Evolutionary conservation across 1,140 invertebrate genomes (phyloP).

Genomic region (Mycetomoellerius zeteki): DNA sequence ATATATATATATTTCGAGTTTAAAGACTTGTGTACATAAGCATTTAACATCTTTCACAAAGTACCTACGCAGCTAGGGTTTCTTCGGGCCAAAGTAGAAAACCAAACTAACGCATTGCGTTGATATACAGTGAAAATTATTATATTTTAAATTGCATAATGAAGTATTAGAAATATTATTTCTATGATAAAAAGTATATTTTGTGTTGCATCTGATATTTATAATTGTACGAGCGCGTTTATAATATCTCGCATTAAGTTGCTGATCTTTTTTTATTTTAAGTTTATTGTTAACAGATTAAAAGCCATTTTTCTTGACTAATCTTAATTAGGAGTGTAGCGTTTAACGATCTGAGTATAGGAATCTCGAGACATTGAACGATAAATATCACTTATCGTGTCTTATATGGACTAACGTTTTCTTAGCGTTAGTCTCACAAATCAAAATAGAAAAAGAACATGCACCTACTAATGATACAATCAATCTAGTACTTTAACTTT

Average conservation of each 20-base stretch:
- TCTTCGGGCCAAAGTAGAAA: conserved; percentile 73
- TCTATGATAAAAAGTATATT: conserved; percentile 33
- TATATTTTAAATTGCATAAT: conserved; percentile 50
- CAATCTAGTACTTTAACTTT: conserved; percentile 36
- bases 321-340: conserved; percentile 13
- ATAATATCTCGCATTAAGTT: conserved; percentile 32
- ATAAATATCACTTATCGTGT: neutral
- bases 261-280: neutral
- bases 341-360: conserved; percentile 11
- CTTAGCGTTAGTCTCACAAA: conserved; percentile 21
- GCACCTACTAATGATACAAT: conserved; percentile 12
- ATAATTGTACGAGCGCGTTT: conserved; percentile 6
- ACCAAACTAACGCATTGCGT: conserved; percentile 69
- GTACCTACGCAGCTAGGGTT: conserved; percentile 66
- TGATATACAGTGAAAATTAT: conserved; percentile 48
- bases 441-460: conserved; percentile 25
- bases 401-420: neutral
- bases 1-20: conserved; percentile 46
- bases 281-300: conserved; percentile 21
- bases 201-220: conserved; percentile 64
- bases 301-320: conserved; percentile 8
- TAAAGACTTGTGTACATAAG: conserved; percentile 57
- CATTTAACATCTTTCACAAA: conserved; percentile 66
- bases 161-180: conserved; percentile 45
- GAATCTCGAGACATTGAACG: conserved; percentile 10